Percentiles rank a stretch among this genome's conserved stretches.
Evolutionary conservation across 2,888 invertebrate species (phyloP).

Genomic region (Panopea generosa): DNA sequence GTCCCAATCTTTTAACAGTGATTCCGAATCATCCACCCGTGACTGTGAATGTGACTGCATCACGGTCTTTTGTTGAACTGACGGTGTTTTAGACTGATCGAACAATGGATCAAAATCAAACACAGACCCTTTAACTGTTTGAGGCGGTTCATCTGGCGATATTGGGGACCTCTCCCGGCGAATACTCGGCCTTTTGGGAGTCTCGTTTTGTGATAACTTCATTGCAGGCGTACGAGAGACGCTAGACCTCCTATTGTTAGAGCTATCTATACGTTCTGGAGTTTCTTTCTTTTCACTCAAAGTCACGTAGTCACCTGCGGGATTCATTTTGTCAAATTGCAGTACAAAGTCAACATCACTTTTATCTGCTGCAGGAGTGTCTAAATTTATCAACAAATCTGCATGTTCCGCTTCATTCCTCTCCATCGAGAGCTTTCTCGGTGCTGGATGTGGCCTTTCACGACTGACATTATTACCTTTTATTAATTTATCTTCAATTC

Average conservation of each 20-base stretch:
- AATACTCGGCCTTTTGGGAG: slow-evolving; percentile 62
- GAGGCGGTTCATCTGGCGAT: slow-evolving; percentile 39
- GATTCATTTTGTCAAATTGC: slow-evolving; percentile 34
- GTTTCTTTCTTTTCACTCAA: slow-evolving; percentile 30
- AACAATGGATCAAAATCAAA: slow-evolving; percentile 57
- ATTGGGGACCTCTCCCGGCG: slow-evolving; percentile 57
- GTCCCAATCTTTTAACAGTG: slow-evolving; percentile 68
- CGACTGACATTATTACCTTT: not conserved
- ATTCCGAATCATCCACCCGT: slow-evolving; percentile 34
- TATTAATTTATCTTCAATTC: slow-evolving; percentile 37
- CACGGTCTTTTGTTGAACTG: slow-evolving; percentile 7
- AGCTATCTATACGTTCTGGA: not conserved
- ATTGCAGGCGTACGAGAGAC: slow-evolving; percentile 67
- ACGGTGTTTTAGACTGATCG: slow-evolving; percentile 7
- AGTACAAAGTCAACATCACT: slow-evolving; percentile 23
- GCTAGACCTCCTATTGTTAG: slow-evolving; percentile 45
- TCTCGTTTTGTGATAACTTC: slow-evolving; percentile 52
- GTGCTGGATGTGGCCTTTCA: slow-evolving; percentile 42
- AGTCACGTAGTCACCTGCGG: slow-evolving; percentile 51
- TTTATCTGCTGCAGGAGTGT: slow-evolving; percentile 18
- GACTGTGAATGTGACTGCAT: not conserved
- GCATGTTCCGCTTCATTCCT: slow-evolving; percentile 1
- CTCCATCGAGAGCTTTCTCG: slow-evolving; percentile 37
- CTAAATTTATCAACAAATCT: slow-evolving; percentile 48
- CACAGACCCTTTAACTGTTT: slow-evolving; percentile 23